These are phyloP conservation scores for Procambarus virginalis DNA, from an alignment of 1,140 invertebrate species.

Conservation along the genomic window DNA sequence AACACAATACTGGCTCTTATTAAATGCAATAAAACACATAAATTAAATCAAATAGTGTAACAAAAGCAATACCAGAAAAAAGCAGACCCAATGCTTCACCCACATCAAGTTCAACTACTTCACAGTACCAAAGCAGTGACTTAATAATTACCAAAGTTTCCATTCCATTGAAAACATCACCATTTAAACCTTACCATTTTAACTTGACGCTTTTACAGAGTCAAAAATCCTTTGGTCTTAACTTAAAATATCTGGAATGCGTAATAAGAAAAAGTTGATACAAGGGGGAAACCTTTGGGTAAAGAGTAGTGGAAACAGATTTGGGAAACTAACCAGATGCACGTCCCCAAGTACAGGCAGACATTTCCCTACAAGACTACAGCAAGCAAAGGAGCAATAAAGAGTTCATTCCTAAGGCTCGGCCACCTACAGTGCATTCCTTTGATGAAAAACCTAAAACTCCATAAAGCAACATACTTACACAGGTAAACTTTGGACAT, in stretches of 20 bases:
- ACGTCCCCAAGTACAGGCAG: not conserved
- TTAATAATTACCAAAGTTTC: too few relatives aligned
- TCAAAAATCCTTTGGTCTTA: too few relatives aligned
- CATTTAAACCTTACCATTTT: too few relatives aligned
- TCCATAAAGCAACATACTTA: conserved; percentile 25
- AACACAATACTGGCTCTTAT: not conserved
- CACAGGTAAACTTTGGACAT: conserved; percentile 65
- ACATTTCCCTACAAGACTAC: not conserved
- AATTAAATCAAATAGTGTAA: not conserved
- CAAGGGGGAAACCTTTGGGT: too few relatives aligned
- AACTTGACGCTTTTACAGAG: too few relatives aligned
- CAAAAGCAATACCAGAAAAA: not conserved
- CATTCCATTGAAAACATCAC: too few relatives aligned
- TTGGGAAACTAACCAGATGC: too few relatives aligned
- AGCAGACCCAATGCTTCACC: not conserved
- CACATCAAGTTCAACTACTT: not conserved
- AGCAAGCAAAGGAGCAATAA: not conserved
- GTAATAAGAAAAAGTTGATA: too few relatives aligned
- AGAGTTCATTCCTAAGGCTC: not conserved
- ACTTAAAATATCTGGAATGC: too few relatives aligned
- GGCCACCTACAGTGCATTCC: not conserved
- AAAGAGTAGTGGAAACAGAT: too few relatives aligned
- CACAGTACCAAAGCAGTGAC: too few relatives aligned
- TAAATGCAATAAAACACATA: not conserved
- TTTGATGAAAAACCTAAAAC: not conserved